Evolutionary conservation across 2,888 invertebrate species (phyloP), one percentile per base, ranked within the genome.

Genomic region (Drosophila aldrichi): DNA sequence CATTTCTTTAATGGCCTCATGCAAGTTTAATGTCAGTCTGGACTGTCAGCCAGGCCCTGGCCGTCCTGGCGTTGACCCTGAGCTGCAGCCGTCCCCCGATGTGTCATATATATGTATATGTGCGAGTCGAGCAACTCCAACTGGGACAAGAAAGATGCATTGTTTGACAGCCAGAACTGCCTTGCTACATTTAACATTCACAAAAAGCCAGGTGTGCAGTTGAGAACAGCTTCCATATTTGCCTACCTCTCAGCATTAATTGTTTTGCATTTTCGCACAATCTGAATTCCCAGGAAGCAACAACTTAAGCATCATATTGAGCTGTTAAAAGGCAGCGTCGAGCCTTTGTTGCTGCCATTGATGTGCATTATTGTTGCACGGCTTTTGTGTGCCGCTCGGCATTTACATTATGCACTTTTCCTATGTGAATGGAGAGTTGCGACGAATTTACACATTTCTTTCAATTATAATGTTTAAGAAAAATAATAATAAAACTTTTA

Each of bases 1-100:
- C 36, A 40, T 54, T 52, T 61, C 32, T 16, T 25, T 48, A 48
- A 52, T 74, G 52, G 55, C 41, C 59, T 60, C 77, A 59, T 78
- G 78, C 62, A 78, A 68, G 78, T 77, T 78, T 78, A 78, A 78
- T 77, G 78, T 16, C 64, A 74, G 74, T 77, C 67, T 66, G 70
- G 38, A 40, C 60, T 58, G 12, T 49, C 22, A 46, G 63, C 66
- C 48, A 44, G 55, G 59, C 62, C 54, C 44, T 58, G 75, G 56
- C 67, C 57, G 61, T 25, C 56, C 56, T 57, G 58, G 36, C 60
- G 62, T 63, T 77, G 74, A 77, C 79, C 77, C 79, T 78, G 74
- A 69, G 69, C 43, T 36, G 66, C 59, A 44, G 64, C 22, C 34
- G 44, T 6, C 41, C 36, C 22, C 36, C 10, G 36, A 12, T 38